Conservation (phyloP, 2,113 vertebrate species). For the Girardinichthys multiradiatus region DNA sequence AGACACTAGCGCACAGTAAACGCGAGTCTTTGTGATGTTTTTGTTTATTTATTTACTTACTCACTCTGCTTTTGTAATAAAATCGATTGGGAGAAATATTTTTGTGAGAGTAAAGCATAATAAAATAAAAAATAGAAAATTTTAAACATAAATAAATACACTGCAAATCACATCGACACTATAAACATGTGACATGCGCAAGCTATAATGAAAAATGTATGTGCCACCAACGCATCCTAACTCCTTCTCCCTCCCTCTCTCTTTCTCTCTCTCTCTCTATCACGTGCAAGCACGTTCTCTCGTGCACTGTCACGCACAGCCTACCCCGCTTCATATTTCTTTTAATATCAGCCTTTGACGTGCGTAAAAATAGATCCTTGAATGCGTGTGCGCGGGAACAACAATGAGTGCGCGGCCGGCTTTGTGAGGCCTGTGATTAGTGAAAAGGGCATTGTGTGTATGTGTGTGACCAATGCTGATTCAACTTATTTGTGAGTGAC, state of each 20-base stretch:
- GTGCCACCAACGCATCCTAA: neutral
- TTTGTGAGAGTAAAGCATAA: too few relatives aligned
- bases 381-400: conserved; percentile 47
- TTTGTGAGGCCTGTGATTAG: conserved; percentile 73
- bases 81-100: neutral
- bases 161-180: neutral
- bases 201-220: conserved; percentile 36
- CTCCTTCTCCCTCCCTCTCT: neutral
- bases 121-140: neutral
- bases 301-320: neutral
- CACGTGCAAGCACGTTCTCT: neutral
- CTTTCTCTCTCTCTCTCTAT: neutral
- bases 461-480: conserved; percentile 79
- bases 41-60: neutral
- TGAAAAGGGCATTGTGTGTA: conserved; percentile 80
- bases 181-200: neutral
- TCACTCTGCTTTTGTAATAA: neutral
- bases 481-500: conserved; percentile 82
- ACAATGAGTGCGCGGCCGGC: conserved; percentile 70
- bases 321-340: conserved; percentile 1
- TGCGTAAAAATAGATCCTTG: conserved; percentile 30
- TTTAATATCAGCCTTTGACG: neutral
- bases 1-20: conserved; percentile 82
- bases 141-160: neutral
- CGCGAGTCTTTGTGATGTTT: conserved; percentile 53